Evolutionary conservation across 1,140 invertebrate species (phyloP).

Genomic region (Drosophila varians): DNA sequence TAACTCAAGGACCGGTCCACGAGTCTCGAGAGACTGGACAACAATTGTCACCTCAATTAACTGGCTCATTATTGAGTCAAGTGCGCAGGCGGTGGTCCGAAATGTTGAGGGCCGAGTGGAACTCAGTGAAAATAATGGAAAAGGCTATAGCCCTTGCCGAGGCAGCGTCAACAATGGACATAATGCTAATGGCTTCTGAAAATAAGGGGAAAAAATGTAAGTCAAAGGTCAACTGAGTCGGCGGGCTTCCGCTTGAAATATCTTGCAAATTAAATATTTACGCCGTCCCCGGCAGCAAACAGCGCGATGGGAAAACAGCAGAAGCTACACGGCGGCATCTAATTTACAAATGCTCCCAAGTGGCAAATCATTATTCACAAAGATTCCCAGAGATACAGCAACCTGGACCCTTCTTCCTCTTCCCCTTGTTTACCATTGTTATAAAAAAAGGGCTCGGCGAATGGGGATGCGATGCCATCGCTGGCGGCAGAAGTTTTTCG

Average conservation of each 20-base stretch:
- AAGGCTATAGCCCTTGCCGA: slow-evolving; percentile 18
- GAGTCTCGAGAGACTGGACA: slow-evolving; percentile 40
- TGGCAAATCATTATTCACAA: slow-evolving; percentile 81
- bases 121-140: slow-evolving; percentile 48
- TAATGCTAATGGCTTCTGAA: slow-evolving; percentile 56
- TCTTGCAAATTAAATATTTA: slow-evolving; percentile 78
- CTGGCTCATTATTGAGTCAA: slow-evolving; percentile 72
- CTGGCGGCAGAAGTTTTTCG: background rate
- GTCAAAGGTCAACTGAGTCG: slow-evolving; percentile 63
- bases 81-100: slow-evolving; percentile 39
- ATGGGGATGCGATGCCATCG: slow-evolving; percentile 3
- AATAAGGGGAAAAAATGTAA: slow-evolving; percentile 40
- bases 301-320: slow-evolving; percentile 27
- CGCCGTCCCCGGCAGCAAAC: slow-evolving; percentile 53
- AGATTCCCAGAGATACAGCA: slow-evolving; percentile 52
- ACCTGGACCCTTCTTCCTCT: background rate
- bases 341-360: slow-evolving; percentile 80
- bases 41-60: slow-evolving; percentile 80
- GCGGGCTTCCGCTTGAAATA: slow-evolving; percentile 65
- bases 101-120: slow-evolving; percentile 30
- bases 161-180: slow-evolving; percentile 36
- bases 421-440: slow-evolving; percentile 56
- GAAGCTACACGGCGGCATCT: slow-evolving; percentile 53
- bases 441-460: slow-evolving; percentile 42
- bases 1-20: slow-evolving; percentile 46